A percentile compares a stretch with the other conserved stretches of the same genome.
These are phyloP conservation scores for Notechis scutatus DNA, from an alignment of 2,113 vertebrate genomes.

Conservation along the genomic window DNA sequence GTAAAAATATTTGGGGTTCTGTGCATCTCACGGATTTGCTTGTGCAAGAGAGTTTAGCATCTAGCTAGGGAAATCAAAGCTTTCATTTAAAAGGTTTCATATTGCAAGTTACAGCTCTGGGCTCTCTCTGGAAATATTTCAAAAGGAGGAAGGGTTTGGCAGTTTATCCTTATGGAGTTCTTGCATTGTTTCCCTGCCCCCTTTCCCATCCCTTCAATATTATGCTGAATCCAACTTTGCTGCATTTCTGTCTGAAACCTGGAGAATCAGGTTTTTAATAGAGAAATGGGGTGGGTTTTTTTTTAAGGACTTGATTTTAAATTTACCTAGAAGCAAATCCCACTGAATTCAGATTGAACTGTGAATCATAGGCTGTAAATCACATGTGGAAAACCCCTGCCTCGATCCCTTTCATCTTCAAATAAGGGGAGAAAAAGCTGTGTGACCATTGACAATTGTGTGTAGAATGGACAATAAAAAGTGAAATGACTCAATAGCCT, in stretches of 20 bases:
- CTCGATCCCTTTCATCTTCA: background rate
- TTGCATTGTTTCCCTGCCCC: background rate
- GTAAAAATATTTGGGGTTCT: background rate
- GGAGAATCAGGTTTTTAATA: no score
- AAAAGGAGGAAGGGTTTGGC: background rate
- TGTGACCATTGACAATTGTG: background rate
- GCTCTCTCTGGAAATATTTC: background rate
- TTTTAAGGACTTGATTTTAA: background rate
- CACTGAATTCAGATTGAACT: background rate
- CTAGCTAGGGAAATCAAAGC: background rate
- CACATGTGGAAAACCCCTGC: background rate
- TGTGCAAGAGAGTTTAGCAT: background rate
- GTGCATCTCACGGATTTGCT: background rate
- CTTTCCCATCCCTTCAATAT: background rate
- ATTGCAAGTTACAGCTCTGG: background rate
- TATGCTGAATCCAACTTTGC: background rate
- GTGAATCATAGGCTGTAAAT: background rate
- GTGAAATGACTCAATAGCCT: background rate
- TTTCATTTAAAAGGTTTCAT: background rate
- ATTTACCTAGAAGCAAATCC: background rate
- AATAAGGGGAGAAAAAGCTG: background rate
- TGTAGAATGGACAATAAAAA: background rate
- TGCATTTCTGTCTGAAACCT: background rate
- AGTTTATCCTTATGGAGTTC: background rate
- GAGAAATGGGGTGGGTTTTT: background rate